Evolutionary conservation across 1,140 invertebrate species (phyloP), one percentile per base, ranked within the genome.

Genomic region (Neodiprion lecontei): DNA sequence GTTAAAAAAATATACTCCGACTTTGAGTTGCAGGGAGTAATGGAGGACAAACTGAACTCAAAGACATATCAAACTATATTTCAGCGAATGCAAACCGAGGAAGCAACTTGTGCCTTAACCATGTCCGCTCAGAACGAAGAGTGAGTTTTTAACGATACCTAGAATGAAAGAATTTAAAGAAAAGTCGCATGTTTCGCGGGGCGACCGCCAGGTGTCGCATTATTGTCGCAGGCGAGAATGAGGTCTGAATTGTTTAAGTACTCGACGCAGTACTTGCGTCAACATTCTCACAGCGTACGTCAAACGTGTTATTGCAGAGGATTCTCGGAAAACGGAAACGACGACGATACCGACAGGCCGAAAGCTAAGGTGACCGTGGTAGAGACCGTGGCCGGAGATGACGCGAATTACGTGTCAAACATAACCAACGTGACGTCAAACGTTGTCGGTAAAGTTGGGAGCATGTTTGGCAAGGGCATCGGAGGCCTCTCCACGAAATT

Each of bases 1-100:
- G 93, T 98, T 70, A 99, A 99, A 96, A 99, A 99, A 95, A 93
- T 99, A 83, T 99, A 98, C 89, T 97, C 97, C 23, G 98, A 99
- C 88, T 99, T 99, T 89, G 98, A 99, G 89, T 91, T 99, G 72
- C 98, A 99, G 91, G 98, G 98, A 75, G 97, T 99, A 21, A 96
- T 97, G 86, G 98, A 99, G 84, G 97, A 99, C 85, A 97, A 97
- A 88, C 89, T 99, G n/a, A 98, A 99, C 89, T 97, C 95, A 67
- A 98, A 98, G 91, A 94, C 94, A 81, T 99, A 99, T 91, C 96
- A 98, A 89, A 95, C 93, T 69, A 95, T 99, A 80, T 94, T 94
- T 73, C 94, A 95, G 80, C 92, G 98, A 80, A 96, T 99, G 93
- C 95, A 98, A 88, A 97, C 98, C 14, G 97, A 99, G 89, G 97